Base-by-base conservation (phyloP, 2,888 invertebrate genomes). In the Lasioglossum calceatum region DNA sequence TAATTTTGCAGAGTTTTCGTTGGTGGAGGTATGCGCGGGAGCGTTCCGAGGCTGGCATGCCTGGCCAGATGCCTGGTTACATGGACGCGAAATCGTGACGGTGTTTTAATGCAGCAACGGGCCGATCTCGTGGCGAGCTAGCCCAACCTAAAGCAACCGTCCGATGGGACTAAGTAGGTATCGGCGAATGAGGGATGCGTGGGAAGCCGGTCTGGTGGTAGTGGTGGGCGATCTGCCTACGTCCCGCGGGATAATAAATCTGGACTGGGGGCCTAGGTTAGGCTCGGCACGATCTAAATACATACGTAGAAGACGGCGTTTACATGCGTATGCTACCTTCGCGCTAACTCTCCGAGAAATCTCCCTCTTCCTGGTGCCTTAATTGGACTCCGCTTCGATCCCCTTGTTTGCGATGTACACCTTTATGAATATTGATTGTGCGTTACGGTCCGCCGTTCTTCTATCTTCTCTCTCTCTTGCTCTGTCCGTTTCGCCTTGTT, bases 131-230 rank as follows among this genome's bases (percentile, higher is more conserved):
- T 71, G 71, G 71, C 71, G 4, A 44, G 39, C 42, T 39, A 71
- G 71, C 42, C 71, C 71, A 42, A 71, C 42, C 50, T 74, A 74
- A 74, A 36, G 89, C 89, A 90, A 84, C 79, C 82, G 67, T 79
- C 84, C 87, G 86, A 87, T 87, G 79, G 77, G 90, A 88, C 90
- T 79, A 92, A 93, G 92, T 92, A 92, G 92, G 91, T 92, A 94
- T 93, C 89, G 92, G 92, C 91, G 93, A 94, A 93, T 93, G 94
- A 94, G 91, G 91, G 92, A 93, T 93, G 94, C 94, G 94, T 94
- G 94, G 94, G 94, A 94, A 94, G 94, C 77, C 80, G 88, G 79
- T 86, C 88, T 88, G 90, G 89, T 91, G 85, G 84, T 86, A 70
- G 82, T 92, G 91, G 94, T 94, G 94, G 94, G 93, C 93, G 93